phyloP scores from a whole-genome alignment of 2,888 invertebrate genomes.

The Brachypalpus laphriformis region DNA sequence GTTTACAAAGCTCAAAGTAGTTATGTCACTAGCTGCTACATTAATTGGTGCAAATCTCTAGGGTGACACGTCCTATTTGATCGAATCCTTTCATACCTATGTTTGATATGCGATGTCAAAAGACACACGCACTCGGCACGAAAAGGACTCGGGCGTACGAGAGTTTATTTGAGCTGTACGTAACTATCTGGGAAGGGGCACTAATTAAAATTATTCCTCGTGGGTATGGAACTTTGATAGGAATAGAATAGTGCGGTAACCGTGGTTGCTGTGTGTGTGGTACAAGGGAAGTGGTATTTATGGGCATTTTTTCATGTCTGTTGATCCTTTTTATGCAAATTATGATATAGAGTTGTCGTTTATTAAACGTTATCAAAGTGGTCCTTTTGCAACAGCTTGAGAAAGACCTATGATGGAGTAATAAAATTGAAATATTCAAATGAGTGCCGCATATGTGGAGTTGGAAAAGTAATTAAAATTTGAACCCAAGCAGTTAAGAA shows the following conservation, averaged over 20 bases:
- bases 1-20: slow-evolving; percentile 57
- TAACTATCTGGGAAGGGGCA: slow-evolving; percentile 1
- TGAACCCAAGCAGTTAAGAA: neutral
- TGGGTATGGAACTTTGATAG: neutral
- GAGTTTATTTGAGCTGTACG: slow-evolving; percentile 7
- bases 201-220: slow-evolving; percentile 50
- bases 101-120: slow-evolving; percentile 30
- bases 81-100: slow-evolving; percentile 51
- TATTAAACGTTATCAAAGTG: neutral
- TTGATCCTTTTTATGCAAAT: slow-evolving; percentile 55
- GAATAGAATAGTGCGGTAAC: slow-evolving; percentile 1
- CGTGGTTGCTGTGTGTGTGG: neutral
- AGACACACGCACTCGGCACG: neutral
- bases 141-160: slow-evolving; percentile 19
- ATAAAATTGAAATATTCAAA: slow-evolving; percentile 37
- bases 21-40: slow-evolving; percentile 65
- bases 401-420: neutral
- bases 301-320: neutral
- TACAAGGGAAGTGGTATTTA: neutral
- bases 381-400: slow-evolving; percentile 45
- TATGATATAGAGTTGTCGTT: neutral
- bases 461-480: slow-evolving; percentile 38
- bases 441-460: slow-evolving; percentile 20
- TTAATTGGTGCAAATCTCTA: slow-evolving; percentile 79
- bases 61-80: slow-evolving; percentile 73